phyloP scores from a whole-genome alignment of 2,797 vertebrate species.

The Spinibarbus caldwelli region DNA sequence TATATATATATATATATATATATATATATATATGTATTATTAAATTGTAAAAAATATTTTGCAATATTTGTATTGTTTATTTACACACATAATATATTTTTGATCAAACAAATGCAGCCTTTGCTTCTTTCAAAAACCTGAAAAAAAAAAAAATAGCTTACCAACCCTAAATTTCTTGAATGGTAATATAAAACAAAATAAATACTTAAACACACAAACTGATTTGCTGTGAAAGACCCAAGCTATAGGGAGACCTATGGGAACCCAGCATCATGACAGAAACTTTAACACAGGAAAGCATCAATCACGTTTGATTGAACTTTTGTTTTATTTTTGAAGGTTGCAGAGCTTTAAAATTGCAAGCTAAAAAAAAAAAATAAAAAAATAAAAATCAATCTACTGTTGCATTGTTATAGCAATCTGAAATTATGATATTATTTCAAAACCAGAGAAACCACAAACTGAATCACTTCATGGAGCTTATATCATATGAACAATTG shows the following conservation, averaged over 20 bases:
- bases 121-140: too few species aligned
- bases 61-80: too few species aligned
- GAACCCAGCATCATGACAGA: background rate
- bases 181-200: background rate
- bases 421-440: background rate
- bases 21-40: too few species aligned
- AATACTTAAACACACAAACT: background rate
- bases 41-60: too few species aligned
- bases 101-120: too few species aligned
- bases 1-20: too few species aligned
- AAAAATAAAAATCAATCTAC: background rate
- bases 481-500: conserved; percentile 8
- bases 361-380: background rate
- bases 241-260: background rate
- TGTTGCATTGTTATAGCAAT: background rate
- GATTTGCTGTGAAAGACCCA: background rate
- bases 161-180: background rate
- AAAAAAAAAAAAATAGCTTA: background rate
- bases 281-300: background rate
- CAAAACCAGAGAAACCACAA: conserved; percentile 13
- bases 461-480: background rate
- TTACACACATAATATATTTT: too few species aligned
- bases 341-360: background rate
- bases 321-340: too few species aligned
- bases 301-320: too few species aligned